Evolutionary conservation across 2,888 invertebrate species (phyloP), one percentile per base, ranked within the genome.

Genomic region (Drosophila testacea): DNA sequence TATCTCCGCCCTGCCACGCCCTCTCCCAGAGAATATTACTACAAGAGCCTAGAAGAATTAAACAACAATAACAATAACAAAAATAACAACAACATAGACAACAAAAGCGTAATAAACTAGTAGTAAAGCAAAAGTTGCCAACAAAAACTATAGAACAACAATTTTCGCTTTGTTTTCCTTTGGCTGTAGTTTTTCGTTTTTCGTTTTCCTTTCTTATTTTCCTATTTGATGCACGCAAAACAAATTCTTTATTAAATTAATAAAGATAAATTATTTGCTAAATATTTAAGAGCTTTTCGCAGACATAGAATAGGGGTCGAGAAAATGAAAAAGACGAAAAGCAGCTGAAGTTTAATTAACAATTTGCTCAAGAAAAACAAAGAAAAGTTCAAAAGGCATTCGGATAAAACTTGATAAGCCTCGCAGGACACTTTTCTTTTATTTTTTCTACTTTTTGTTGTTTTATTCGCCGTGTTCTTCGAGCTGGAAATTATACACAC

Each of bases 41-140:
- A 70, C 63, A 79, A 85, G 69, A 74, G 82, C 87, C 71, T 87
- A 81, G 81, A 64, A 64, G 57, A 57, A 64, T 64, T 57, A 64
- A 64, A 85, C 80, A 81, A 86, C 81, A 81, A 78, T 60, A 63
- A 63, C 64, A 61, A 83, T 69, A 79, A 66, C 64, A 75, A 77
- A 61, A 76, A 71, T 55, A 76, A 69, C 65, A 80, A 68, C 42
- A 47, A 51, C 11, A 39, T 39, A 64, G 42, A 71, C 61, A 80
- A 83, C 84, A 87, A 89, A 73, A 55, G 70, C 84, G 71, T 81
- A 89, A 89, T 89, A 89, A 89, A 83, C 89, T 87, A 78, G 65
- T 74, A 69, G 65, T 47, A 56, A 66, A 81, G 85, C 68, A 60
- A 81, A 87, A 75, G 65, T 87, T 80, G 42, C 50, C 38, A 51